Conservation (phyloP, 2,113 vertebrate species). For the Lagenorhynchus albirostris region DNA sequence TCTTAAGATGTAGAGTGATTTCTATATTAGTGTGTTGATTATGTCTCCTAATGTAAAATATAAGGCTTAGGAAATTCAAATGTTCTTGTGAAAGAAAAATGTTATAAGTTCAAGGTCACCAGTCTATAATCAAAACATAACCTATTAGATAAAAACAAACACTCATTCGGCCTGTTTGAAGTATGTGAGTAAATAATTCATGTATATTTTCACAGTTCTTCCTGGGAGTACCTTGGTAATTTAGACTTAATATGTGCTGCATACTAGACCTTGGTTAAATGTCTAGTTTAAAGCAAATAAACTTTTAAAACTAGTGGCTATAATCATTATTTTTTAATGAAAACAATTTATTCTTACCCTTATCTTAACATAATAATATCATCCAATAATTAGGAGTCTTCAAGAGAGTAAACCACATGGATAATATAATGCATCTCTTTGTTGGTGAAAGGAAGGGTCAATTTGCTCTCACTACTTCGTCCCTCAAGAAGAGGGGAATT, state of each 20-base stretch:
- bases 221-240: background rate
- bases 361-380: background rate
- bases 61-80: background rate
- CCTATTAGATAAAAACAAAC: background rate
- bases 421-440: background rate
- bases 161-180: background rate
- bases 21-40: background rate
- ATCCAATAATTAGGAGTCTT: background rate
- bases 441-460: background rate
- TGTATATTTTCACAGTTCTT: background rate
- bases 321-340: slow-evolving; percentile 20
- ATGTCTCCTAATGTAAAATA: background rate
- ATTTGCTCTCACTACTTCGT: background rate
- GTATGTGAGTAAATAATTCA: slow-evolving; percentile 23
- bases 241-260: background rate
- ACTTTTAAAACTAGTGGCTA: background rate
- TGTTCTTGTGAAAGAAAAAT: background rate
- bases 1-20: background rate
- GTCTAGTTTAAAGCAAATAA: slow-evolving; percentile 19
- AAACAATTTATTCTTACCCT: background rate
- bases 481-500: background rate
- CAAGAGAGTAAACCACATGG: background rate
- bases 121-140: slow-evolving; percentile 19
- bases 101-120: background rate
- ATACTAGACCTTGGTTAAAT: slow-evolving; percentile 9